These are phyloP conservation scores for Ophion slaviceki DNA, from an alignment of 2,888 invertebrate species.

Conservation along the genomic window DNA sequence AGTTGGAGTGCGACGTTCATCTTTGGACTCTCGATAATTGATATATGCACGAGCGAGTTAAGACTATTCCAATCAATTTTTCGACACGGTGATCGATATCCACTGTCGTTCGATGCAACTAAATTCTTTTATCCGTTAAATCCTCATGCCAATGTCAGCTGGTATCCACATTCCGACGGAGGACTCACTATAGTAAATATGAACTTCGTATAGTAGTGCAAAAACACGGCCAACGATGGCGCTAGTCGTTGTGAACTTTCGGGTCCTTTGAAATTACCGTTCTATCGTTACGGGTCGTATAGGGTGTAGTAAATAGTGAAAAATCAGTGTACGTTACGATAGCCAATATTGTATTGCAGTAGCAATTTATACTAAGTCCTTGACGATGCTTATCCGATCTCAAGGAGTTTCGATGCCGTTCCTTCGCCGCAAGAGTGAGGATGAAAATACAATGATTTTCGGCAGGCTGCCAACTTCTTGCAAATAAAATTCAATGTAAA, in stretches of 20 bases:
- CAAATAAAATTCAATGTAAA: no score
- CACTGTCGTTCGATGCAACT: slow-evolving; percentile 1
- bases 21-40: slow-evolving; percentile 9
- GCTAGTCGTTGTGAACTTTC: background rate
- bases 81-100: slow-evolving; percentile 56
- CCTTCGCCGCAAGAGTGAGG: no score
- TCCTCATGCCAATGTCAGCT: slow-evolving; percentile 48
- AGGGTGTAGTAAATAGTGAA: no score
- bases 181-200: slow-evolving; percentile 53
- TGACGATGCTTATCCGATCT: background rate
- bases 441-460: no score
- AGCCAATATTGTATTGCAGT: no score
- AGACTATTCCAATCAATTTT: slow-evolving; percentile 51
- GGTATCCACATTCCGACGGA: slow-evolving; percentile 41
- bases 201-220: background rate
- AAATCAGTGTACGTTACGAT: no score
- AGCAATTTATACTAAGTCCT: background rate
- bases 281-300: no score
- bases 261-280: no score
- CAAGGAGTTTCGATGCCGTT: no score
- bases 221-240: background rate
- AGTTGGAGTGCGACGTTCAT: slow-evolving; percentile 11
- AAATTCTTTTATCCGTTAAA: slow-evolving; percentile 42
- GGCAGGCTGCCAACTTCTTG: no score
- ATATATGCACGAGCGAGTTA: slow-evolving; percentile 22